Evolutionary conservation across 2,888 invertebrate species (phyloP).

Genomic region (Hirtodrosophila duncani): DNA sequence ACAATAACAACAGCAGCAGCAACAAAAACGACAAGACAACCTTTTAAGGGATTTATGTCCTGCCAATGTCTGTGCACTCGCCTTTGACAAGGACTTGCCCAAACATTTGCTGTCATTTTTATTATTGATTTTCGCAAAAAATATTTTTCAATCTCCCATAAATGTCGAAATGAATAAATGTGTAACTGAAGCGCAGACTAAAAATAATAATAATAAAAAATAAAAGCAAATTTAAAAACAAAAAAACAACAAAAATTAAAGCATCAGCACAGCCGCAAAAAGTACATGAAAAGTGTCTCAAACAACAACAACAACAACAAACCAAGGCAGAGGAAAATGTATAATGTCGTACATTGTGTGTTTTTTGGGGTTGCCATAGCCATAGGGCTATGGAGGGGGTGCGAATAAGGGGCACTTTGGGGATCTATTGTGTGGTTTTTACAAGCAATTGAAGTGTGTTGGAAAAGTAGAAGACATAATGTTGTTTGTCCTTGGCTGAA

Average conservation of each 20-base stretch:
- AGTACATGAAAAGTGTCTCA: constrained; percentile 32
- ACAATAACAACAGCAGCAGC: too few relatives aligned
- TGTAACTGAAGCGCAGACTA: constrained; percentile 45
- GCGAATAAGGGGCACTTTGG: constrained; percentile 3
- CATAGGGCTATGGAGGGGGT: constrained; percentile 17
- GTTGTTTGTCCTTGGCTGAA: constrained; percentile 45
- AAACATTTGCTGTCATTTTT: constrained; percentile 37
- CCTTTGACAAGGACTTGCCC: constrained; percentile 28
- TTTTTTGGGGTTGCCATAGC: too few relatives aligned
- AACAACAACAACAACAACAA: constrained; percentile 5
- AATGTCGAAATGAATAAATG: constrained; percentile 62
- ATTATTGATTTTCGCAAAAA: constrained; percentile 38
- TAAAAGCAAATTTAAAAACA: constrained; percentile 46
- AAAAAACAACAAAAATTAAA: constrained; percentile 21
- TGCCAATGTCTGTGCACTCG: constrained; percentile 20
- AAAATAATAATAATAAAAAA: too few relatives aligned
- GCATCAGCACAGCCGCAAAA: constrained; percentile 19
- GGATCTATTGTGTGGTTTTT: constrained; percentile 45
- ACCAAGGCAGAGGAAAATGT: constrained; percentile 21
- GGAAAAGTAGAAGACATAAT: constrained; percentile 49
- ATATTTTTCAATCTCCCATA: constrained; percentile 33
- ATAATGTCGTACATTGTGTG: constrained; percentile 30
- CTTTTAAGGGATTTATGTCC: constrained; percentile 54
- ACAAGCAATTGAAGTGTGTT: constrained; percentile 61
- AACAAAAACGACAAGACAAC: too few relatives aligned